Evolutionary conservation across 2,797 vertebrate species (phyloP).

Genomic region (Xenopus petersii): DNA sequence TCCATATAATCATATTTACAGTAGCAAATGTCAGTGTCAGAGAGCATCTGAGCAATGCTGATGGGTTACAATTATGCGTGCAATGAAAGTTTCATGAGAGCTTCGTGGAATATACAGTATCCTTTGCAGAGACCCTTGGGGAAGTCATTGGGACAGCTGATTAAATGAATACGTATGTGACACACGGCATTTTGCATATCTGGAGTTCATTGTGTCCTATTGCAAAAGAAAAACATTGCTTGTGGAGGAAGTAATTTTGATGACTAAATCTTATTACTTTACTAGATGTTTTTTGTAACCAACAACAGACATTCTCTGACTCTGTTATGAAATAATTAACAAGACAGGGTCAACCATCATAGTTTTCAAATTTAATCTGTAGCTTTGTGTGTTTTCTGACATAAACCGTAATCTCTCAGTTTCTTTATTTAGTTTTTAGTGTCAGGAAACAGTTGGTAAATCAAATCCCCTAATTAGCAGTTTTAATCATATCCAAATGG

Average conservation of each 20-base stretch:
- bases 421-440: constrained; percentile 14
- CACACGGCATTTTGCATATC: constrained; percentile 30
- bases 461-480: neutral
- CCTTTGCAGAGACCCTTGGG: constrained; percentile 16
- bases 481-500: neutral
- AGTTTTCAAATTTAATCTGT: constrained; percentile 21
- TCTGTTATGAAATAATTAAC: constrained; percentile 32
- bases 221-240: constrained; percentile 33
- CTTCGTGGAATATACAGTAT: neutral
- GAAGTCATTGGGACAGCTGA: constrained; percentile 39
- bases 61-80: constrained; percentile 42
- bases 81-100: constrained; percentile 48
- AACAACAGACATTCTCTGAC: constrained; percentile 39
- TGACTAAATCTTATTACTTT: constrained; percentile 43
- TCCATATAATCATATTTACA: constrained; percentile 34
- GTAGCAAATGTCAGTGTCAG: constrained; percentile 18
- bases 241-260: constrained; percentile 41
- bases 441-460: neutral
- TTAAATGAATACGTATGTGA: constrained; percentile 41
- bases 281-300: constrained; percentile 38
- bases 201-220: constrained; percentile 36
- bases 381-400: constrained; percentile 15
- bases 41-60: constrained; percentile 39
- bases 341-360: constrained; percentile 17
- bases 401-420: constrained; percentile 2